Percentiles rank a stretch among this genome's conserved stretches.
These are phyloP conservation scores for Mycteria americana DNA, from an alignment of 2,797 vertebrate species.

Conservation along the genomic window DNA sequence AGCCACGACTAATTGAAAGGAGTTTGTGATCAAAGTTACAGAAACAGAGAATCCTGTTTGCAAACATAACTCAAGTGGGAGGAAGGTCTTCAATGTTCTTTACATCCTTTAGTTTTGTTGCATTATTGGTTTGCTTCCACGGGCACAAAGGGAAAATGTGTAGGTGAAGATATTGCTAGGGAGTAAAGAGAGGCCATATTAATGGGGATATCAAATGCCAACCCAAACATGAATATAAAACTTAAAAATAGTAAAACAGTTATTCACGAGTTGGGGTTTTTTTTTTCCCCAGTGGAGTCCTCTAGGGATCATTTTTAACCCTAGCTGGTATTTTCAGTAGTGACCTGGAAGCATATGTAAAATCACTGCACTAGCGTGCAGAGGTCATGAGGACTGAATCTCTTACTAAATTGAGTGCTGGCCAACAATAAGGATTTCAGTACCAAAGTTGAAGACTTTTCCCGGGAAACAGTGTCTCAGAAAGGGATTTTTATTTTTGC, in stretches of 20 bases:
- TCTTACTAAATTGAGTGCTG: background rate
- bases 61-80: background rate
- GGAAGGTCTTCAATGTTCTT: background rate
- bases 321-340: background rate
- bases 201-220: background rate
- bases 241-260: background rate
- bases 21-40: background rate
- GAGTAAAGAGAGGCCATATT: background rate
- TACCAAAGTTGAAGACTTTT: background rate
- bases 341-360: background rate
- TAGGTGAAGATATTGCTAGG: background rate
- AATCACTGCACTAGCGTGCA: accelerated
- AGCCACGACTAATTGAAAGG: background rate
- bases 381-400: background rate
- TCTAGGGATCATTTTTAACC: background rate
- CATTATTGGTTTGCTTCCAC: background rate
- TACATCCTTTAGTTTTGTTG: background rate
- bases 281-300: background rate
- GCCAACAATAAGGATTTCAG: background rate
- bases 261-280: background rate
- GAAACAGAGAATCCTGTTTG: background rate
- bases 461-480: background rate
- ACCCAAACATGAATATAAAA: background rate
- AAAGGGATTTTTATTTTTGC: background rate
- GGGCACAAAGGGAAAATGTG: background rate